These are phyloP conservation scores for Girardinichthys multiradiatus DNA, from an alignment of 2,113 vertebrate species.

Conservation along the genomic window DNA sequence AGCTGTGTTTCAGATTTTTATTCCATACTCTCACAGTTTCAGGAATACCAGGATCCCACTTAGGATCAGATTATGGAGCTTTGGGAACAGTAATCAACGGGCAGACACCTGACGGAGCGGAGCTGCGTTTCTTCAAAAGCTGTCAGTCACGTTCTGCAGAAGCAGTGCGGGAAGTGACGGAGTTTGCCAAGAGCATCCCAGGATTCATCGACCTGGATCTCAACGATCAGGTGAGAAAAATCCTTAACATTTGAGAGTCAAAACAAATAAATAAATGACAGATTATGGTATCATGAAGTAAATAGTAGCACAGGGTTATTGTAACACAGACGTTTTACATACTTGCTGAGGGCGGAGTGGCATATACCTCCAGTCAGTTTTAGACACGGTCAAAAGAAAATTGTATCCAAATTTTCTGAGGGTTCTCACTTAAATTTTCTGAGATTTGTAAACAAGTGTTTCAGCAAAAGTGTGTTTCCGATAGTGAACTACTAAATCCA, in stretches of 20 bases:
- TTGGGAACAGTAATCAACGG: slow-evolving; percentile 21
- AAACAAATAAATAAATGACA: background rate
- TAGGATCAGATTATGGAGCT: slow-evolving; percentile 32
- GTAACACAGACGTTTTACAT: too few species aligned
- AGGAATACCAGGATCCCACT: slow-evolving; percentile 22
- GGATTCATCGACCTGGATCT: slow-evolving; percentile 93
- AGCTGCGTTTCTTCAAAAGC: slow-evolving; percentile 94
- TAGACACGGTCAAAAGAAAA: too few species aligned
- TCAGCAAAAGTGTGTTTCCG: too few species aligned
- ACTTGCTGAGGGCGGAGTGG: too few species aligned
- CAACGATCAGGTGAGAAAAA: slow-evolving; percentile 87
- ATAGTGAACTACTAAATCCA: too few species aligned
- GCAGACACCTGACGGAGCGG: slow-evolving; percentile 86
- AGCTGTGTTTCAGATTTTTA: background rate
- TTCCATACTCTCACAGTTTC: background rate
- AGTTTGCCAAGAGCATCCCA: slow-evolving; percentile 97
- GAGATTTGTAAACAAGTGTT: too few species aligned
- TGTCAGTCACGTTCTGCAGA: slow-evolving; percentile 96
- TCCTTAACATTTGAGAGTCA: background rate
- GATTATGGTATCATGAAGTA: background rate
- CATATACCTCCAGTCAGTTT: too few species aligned
- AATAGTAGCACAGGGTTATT: too few species aligned
- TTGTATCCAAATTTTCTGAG: too few species aligned
- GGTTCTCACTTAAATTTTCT: too few species aligned
- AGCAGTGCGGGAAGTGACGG: slow-evolving; percentile 94